These are phyloP conservation scores for Suricata suricatta DNA, from an alignment of 2,113 vertebrate species.

Conservation along the genomic window DNA sequence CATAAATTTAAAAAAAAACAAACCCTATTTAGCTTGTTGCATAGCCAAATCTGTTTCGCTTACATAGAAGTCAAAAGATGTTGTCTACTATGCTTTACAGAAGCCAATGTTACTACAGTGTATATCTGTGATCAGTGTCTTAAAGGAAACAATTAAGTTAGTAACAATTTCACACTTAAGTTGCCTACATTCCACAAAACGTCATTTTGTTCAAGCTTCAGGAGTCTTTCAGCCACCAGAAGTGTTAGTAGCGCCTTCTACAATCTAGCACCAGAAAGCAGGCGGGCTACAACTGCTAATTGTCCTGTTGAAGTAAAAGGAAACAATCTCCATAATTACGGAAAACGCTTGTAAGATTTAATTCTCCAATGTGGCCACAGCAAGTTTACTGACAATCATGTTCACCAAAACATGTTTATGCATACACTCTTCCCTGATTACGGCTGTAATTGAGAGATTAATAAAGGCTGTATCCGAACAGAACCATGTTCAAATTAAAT, in stretches of 20 bases:
- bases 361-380: conserved; percentile 57
- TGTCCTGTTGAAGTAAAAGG: conserved; percentile 47
- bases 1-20: neutral
- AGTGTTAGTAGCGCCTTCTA: conserved; percentile 46
- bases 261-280: conserved; percentile 29
- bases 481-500: conserved; percentile 63
- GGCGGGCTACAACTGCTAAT: conserved; percentile 28
- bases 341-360: conserved; percentile 46
- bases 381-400: conserved; percentile 55
- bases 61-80: neutral
- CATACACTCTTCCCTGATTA: conserved; percentile 48
- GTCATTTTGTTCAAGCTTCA: conserved; percentile 45
- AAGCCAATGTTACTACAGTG: neutral
- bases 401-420: conserved; percentile 46
- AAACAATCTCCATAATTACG: conserved; percentile 45
- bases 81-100: neutral
- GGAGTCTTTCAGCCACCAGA: neutral
- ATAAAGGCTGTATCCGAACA: conserved; percentile 47
- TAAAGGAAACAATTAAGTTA: neutral
- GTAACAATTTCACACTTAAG: conserved; percentile 51
- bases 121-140: conserved; percentile 20
- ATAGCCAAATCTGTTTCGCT: neutral
- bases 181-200: conserved; percentile 52
- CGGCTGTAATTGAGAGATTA: conserved; percentile 53
- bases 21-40: neutral